These are phyloP conservation scores for Ia io DNA, from an alignment of 2,113 vertebrate genomes.

Conservation along the genomic window DNA sequence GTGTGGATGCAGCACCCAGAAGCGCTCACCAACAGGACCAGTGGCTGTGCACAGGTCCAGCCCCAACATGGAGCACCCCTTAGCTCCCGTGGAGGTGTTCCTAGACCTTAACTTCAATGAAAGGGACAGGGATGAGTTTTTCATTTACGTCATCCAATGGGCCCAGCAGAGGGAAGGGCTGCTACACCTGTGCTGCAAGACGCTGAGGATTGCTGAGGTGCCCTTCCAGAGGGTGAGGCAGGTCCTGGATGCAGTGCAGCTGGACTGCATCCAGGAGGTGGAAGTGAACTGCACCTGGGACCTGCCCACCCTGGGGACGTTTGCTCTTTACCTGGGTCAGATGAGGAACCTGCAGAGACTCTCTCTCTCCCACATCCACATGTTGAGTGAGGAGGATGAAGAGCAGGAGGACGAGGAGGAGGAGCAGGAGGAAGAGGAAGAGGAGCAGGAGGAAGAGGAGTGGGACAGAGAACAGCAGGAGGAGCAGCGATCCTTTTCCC, in stretches of 20 bases:
- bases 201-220: not conserved
- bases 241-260: not conserved
- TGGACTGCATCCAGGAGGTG: not conserved
- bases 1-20: rapidly evolving
- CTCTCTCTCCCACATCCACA: not conserved
- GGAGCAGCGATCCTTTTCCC: too few species aligned
- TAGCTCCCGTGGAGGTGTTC: not conserved
- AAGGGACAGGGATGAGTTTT: too few species aligned
- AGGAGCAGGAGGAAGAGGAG: too few species aligned
- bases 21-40: rapidly evolving
- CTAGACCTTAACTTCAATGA: not conserved
- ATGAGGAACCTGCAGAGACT: not conserved
- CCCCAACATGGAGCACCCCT: not conserved
- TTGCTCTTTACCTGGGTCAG: too few species aligned
- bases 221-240: not conserved
- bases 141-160: too few species aligned
- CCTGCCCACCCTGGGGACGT: too few species aligned
- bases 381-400: too few species aligned
- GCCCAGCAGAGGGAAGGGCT: too few species aligned
- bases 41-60: not conserved
- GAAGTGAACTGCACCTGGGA: not conserved
- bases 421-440: too few species aligned
- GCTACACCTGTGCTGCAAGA: not conserved
- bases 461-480: too few species aligned
- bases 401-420: too few species aligned